Base-by-base conservation (phyloP, 2,888 invertebrate genomes). In the Boloria euphrosyne region DNA sequence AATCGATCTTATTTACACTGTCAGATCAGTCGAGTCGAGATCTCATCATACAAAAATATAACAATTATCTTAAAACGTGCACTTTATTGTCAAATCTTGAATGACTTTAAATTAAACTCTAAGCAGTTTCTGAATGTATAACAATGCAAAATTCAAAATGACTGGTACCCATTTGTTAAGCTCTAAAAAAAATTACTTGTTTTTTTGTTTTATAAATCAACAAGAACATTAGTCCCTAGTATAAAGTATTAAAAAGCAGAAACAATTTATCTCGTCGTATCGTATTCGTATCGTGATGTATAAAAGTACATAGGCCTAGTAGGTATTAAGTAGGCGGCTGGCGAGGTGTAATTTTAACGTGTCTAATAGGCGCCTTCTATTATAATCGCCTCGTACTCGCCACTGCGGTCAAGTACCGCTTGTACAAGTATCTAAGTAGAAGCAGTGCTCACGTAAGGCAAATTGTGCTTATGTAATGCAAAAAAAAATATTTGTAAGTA, bases 311-410 rank as follows among this genome's bases (percentile, higher is more conserved):
- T 16, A 47, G 64, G 68, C 71, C 46, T 63, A 52, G 67, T 63
- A 61, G 66, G 70, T 75, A 76, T 75, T 78, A 76, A 75, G 74
- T 14, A 38, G 59, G 47, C 72, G 70, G 73, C 74, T 69, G 71
- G 66, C 69, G 75, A 79, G 82, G 80, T 81, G 78, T 81, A 83
- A 83, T 84, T 83, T 80, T 78, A 82, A 83, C 78, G 76, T 80
- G 74, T 80, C 75, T 80, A 82, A 82, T 81, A 78, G 67, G 67
- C 52, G 67, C 55, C 60, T 58, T 58, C 55, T 68, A 57, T 64
- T 67, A 65, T 65, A 65, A 65, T 65, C 67, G 67, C 51, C 50
- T 22, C 52, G 50, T 31, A 59, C 59, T 59, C 50, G 52, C 64
- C 57, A 57, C 57, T 60, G 60, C 67, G 66, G 46, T 62, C 66